Percentiles rank a stretch among this genome's conserved stretches.
phyloP scores from a whole-genome alignment of 2,113 vertebrate species.

The Campylorhamphus procurvoides region DNA sequence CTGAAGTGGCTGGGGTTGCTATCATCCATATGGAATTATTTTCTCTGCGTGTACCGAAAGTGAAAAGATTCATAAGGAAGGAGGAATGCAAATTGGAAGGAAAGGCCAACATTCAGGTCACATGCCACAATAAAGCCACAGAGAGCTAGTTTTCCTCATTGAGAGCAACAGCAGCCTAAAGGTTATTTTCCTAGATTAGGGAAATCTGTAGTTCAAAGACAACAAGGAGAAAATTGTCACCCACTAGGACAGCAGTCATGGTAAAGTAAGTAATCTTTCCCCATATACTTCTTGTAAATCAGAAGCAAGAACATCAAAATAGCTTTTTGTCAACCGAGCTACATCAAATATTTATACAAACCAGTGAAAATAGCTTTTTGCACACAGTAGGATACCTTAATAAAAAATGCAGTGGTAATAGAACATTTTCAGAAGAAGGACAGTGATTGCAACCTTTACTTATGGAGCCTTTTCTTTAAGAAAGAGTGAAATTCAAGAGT shows the following conservation, averaged over 20 bases:
- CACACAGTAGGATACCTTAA: conserved; percentile 75
- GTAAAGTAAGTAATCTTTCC: conserved; percentile 39
- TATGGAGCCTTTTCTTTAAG: not conserved
- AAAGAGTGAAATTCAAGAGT: not conserved
- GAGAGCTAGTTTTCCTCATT: not conserved
- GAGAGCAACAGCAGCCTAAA: not conserved
- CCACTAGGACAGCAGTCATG: conserved; percentile 26
- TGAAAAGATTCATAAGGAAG: not conserved
- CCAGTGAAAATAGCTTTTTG: conserved; percentile 68
- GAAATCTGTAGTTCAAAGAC: conserved; percentile 2
- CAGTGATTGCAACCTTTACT: conserved; percentile 61
- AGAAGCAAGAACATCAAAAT: conserved; percentile 70
- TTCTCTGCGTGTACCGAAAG: not conserved
- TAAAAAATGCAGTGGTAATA: conserved; percentile 78
- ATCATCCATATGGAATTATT: not conserved
- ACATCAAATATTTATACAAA: conserved; percentile 81
- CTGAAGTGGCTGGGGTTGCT: not conserved
- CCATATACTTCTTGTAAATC: conserved; percentile 59
- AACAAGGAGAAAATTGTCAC: not conserved
- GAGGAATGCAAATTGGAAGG: not conserved
- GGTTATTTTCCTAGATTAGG: not conserved
- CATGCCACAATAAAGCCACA: not conserved
- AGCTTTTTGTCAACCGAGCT: conserved; percentile 72
- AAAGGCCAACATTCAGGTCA: not conserved
- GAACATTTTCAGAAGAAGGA: conserved; percentile 64